Evolutionary conservation across 2,113 vertebrate genomes (phyloP), one percentile per base, ranked within the genome.

Genomic region (Turdus rufiventris): DNA sequence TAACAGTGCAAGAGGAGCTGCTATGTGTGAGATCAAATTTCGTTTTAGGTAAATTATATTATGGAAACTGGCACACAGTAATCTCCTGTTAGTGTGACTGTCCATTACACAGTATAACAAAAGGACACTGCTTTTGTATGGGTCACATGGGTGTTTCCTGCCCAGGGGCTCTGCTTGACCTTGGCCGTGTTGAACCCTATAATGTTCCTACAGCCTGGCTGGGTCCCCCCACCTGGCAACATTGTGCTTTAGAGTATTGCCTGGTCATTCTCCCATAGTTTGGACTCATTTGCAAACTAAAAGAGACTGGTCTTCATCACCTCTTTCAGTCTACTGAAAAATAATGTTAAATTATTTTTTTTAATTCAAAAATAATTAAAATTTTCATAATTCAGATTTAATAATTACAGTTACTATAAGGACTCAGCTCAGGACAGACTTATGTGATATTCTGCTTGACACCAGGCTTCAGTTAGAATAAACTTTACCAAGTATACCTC

Each of bases 291-390:
- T 54, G 20, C 11, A 36, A 25, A 36, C 5, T 70, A 10, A 50
- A 43, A 63, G 13, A 62, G 16, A 31, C 6, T 45, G 9, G 10
- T 60, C 17, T 36, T 38, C 33, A 56, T 40, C 17, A 47, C 23
- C 8, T 54, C 21, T 16, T 65, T 45, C 24, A 36, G 33, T 56
- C 45, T 28, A 10, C 8, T 42, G 45, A 74, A 56, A 73, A 78
- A 38, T 36, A 66, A 6, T 33, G 1, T 33, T 54, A 34, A 65
- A 45, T 29, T 29, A 14, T 7, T 60, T 42, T 42, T n/a, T 29
- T 8, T 23, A 29, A 58, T 70, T 50, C 18, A 14, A 60, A 40
- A 42, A 6, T 1, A 14, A 14, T 13, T 4, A 18, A 1, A 0
- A 3, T 12, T 38, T 20, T 33, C 26, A 48, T 18, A 40, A 40